A percentile compares a stretch with the other conserved stretches of the same genome.
phyloP scores from a whole-genome alignment of 2,113 vertebrate genomes.

The Hippocampus guttulatus region DNA sequence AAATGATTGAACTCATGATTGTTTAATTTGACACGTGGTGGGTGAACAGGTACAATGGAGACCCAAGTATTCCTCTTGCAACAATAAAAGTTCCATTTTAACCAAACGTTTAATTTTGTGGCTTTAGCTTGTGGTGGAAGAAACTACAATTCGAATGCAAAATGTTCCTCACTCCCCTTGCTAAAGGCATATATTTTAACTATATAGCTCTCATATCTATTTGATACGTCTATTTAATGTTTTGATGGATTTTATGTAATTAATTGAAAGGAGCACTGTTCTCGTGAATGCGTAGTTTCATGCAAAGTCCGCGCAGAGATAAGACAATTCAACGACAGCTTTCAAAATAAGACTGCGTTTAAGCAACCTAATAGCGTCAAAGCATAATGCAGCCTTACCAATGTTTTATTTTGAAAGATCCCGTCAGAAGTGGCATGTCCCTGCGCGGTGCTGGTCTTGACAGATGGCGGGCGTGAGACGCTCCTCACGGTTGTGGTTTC shows the following conservation, averaged over 20 bases:
- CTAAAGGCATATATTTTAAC: too few species aligned
- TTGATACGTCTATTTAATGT: too few species aligned
- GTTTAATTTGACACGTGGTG: not conserved
- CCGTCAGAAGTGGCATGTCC: not conserved
- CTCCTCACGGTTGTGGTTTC: constrained; percentile 48
- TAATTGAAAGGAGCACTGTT: too few species aligned
- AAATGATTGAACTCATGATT: too few species aligned
- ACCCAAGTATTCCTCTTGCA: not conserved
- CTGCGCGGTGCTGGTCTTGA: constrained; percentile 49
- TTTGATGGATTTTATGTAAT: too few species aligned
- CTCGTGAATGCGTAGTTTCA: not conserved
- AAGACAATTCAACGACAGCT: not conserved
- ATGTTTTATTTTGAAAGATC: constrained; percentile 33
- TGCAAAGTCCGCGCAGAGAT: not conserved
- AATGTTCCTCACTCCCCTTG: too few species aligned
- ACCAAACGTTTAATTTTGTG: too few species aligned
- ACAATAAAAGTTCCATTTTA: not conserved
- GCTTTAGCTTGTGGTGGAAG: too few species aligned
- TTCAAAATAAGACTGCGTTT: not conserved
- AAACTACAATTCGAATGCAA: too few species aligned
- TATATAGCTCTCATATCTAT: too few species aligned
- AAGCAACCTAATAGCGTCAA: not conserved
- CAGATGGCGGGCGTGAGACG: constrained; percentile 70
- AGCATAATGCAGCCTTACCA: not conserved
- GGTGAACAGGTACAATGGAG: not conserved